Evolutionary conservation across 2,888 invertebrate species (phyloP).

Genomic region (Camponotus fellah): DNA sequence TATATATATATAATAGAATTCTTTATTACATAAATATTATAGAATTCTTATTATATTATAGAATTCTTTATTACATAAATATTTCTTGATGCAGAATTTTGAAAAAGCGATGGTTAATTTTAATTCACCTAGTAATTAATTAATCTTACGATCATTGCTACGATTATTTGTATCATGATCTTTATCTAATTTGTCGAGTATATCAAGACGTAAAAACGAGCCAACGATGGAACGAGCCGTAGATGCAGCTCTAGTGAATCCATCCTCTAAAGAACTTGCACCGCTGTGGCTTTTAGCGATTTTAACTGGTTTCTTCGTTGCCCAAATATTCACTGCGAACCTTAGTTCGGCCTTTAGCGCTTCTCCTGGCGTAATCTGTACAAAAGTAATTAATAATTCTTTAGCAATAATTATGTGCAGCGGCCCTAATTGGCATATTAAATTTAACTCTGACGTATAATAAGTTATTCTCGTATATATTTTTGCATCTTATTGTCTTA

Average conservation of each 20-base stretch:
- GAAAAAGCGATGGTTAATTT: neutral
- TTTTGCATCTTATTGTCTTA: neutral
- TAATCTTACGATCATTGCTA: slow-evolving; percentile 75
- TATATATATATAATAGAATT: neutral
- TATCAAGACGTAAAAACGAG: slow-evolving; percentile 81
- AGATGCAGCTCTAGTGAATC: slow-evolving; percentile 77
- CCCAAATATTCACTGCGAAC: slow-evolving; percentile 92
- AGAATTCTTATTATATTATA: too few species aligned
- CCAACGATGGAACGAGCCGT: slow-evolving; percentile 80
- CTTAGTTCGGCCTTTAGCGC: slow-evolving; percentile 90
- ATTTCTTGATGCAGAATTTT: neutral
- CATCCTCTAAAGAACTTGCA: slow-evolving; percentile 72
- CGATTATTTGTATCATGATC: slow-evolving; percentile 76
- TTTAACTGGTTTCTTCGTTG: slow-evolving; percentile 91
- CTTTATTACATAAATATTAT: neutral
- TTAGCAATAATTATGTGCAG: neutral
- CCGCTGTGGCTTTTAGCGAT: slow-evolving; percentile 76
- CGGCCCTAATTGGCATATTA: neutral
- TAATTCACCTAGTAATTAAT: slow-evolving; percentile 49
- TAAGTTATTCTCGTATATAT: neutral
- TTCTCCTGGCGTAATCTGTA: slow-evolving; percentile 90
- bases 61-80: neutral
- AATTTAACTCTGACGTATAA: neutral
- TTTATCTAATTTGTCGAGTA: slow-evolving; percentile 81
- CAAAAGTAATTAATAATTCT: slow-evolving; percentile 23